These are phyloP conservation scores for Numida meleagris DNA, from an alignment of 2,113 vertebrate genomes.

Conservation along the genomic window DNA sequence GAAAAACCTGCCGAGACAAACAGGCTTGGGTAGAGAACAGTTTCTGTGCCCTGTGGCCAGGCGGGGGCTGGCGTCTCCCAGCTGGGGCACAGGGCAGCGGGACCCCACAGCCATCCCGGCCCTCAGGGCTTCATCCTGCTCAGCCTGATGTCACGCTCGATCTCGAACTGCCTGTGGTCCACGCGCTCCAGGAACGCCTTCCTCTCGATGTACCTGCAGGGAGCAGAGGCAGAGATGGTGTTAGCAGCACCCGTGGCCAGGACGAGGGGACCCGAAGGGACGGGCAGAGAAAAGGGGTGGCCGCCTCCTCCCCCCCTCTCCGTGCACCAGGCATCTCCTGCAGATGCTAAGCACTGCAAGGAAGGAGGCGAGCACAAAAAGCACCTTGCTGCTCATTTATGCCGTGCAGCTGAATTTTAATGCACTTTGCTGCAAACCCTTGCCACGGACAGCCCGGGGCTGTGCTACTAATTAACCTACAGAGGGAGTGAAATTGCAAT, in stretches of 20 bases:
- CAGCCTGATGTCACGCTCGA: constrained; percentile 89
- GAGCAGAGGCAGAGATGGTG: not conserved
- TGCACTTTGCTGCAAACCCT: not conserved
- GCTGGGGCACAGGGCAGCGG: not conserved
- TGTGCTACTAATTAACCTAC: constrained; percentile 77
- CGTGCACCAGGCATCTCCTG: no score
- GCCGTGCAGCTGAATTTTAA: constrained; percentile 56
- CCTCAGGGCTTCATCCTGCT: constrained; percentile 92
- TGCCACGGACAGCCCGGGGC: not conserved
- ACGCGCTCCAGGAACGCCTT: constrained; percentile 96
- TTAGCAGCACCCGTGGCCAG: not conserved
- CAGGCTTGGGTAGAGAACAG: constrained; percentile 37
- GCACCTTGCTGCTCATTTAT: constrained; percentile 22
- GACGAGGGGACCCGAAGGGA: not conserved
- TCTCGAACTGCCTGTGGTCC: constrained; percentile 95
- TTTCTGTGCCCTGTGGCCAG: not conserved
- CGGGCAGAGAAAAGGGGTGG: not conserved
- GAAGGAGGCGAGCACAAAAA: not conserved
- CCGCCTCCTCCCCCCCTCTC: no score
- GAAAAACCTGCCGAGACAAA: constrained; percentile 21
- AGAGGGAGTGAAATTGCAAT: constrained; percentile 62
- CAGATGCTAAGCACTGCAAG: not conserved
- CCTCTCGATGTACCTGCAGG: constrained; percentile 91
- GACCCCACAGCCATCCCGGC: not conserved
- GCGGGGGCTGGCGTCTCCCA: not conserved